Conservation (phyloP, 2,113 vertebrate genomes). For the Lipotes vexillifer region DNA sequence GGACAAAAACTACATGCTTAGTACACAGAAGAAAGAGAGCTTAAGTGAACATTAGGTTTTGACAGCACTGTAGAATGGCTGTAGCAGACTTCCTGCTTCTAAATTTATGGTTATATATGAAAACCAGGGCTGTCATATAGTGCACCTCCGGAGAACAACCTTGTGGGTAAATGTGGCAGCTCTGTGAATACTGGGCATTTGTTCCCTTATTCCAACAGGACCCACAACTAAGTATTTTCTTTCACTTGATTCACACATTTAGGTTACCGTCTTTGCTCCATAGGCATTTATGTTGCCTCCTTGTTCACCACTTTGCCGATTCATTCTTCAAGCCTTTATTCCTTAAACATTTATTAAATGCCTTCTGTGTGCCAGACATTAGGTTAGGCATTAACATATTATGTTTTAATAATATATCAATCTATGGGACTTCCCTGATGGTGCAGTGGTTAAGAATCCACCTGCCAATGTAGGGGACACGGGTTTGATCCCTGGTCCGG, state of each 20-base stretch:
- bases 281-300: not conserved
- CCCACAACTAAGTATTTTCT: not conserved
- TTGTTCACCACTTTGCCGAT: not conserved
- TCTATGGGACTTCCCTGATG: too few relatives aligned
- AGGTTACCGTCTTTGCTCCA: not conserved
- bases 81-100: not conserved
- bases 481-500: too few relatives aligned
- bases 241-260: too few relatives aligned
- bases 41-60: not conserved
- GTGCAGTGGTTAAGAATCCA: too few relatives aligned
- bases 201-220: too few relatives aligned
- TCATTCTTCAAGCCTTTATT: not conserved
- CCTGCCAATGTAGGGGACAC: too few relatives aligned
- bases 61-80: not conserved
- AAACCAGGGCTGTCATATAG: not conserved
- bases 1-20: not conserved
- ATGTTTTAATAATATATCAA: not conserved
- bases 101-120: not conserved
- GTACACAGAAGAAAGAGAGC: not conserved
- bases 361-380: not conserved
- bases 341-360: not conserved
- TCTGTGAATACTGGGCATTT: rapidly evolving
- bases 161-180: not conserved
- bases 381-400: not conserved
- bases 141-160: not conserved